These are phyloP conservation scores for Phyto melanocephala DNA, from an alignment of 2,888 invertebrate species.

Conservation along the genomic window DNA sequence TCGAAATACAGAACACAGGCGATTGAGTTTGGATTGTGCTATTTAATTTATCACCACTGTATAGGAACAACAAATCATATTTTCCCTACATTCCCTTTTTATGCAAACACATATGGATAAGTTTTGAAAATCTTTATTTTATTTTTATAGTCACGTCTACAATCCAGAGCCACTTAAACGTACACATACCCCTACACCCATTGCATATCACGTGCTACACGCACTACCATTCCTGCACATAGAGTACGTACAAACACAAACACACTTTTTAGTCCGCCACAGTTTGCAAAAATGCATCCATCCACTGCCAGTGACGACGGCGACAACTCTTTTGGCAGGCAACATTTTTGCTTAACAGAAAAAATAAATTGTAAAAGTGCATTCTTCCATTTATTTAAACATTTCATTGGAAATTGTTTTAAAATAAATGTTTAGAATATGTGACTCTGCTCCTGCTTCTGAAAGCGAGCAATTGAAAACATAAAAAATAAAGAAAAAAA, in stretches of 20 bases:
- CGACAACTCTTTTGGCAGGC: slow-evolving; percentile 14
- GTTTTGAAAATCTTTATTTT: background rate
- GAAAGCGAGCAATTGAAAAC: background rate
- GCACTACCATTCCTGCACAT: background rate
- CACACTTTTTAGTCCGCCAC: background rate
- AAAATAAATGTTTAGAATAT: slow-evolving; percentile 47
- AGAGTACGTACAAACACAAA: too few species aligned
- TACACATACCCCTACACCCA: background rate
- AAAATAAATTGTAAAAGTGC: slow-evolving; percentile 41
- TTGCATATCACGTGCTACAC: slow-evolving; percentile 32
- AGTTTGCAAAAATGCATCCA: background rate
- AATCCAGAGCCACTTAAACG: slow-evolving; percentile 17
- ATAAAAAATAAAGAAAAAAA: slow-evolving; percentile 6
- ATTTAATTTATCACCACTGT: background rate
- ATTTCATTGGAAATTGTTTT: slow-evolving; percentile 61
- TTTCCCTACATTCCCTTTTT: slow-evolving; percentile 8
- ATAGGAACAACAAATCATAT: background rate
- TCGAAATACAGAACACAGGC: too few species aligned
- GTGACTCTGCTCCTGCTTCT: background rate
- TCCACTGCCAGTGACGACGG: background rate
- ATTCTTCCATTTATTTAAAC: slow-evolving; percentile 61
- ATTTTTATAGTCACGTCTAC: slow-evolving; percentile 37
- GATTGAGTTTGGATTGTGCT: background rate
- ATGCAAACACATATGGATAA: background rate
- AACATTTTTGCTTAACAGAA: slow-evolving; percentile 19